Conservation (phyloP, 2,113 vertebrate species). For the Picathartes gymnocephalus region DNA sequence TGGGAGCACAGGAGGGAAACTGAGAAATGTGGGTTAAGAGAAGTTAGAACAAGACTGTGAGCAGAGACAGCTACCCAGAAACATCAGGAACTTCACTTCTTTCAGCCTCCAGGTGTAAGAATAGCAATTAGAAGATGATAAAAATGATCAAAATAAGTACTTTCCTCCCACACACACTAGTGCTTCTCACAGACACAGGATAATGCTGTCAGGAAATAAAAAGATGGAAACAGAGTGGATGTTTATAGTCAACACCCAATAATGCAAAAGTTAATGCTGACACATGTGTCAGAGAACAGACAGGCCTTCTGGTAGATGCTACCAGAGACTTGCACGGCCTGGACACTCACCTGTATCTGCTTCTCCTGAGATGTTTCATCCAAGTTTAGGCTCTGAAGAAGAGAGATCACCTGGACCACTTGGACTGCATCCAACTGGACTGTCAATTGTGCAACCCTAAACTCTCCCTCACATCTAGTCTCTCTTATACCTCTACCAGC, state of each 20-base stretch:
- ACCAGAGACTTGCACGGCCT: background rate
- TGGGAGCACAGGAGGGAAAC: background rate
- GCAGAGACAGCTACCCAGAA: background rate
- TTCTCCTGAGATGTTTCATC: background rate
- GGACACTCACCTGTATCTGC: background rate
- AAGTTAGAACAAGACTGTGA: background rate
- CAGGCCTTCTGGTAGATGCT: background rate
- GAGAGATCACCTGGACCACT: background rate
- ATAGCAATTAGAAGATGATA: background rate
- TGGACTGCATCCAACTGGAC: background rate
- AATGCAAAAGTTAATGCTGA: background rate
- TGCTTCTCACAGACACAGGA: background rate
- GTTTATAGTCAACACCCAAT: background rate
- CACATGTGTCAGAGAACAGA: background rate
- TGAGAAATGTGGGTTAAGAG: background rate
- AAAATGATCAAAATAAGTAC: slow-evolving; percentile 16
- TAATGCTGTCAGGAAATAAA: background rate
- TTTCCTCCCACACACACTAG: background rate
- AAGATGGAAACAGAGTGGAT: background rate
- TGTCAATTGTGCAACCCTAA: background rate
- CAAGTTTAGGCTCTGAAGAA: background rate
- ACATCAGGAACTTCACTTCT: background rate
- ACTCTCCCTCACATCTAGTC: background rate
- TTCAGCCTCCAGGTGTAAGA: background rate
- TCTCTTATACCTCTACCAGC: background rate